phyloP scores from a whole-genome alignment of 2,888 invertebrate species.

The Gymnoscelis rufifasciata region DNA sequence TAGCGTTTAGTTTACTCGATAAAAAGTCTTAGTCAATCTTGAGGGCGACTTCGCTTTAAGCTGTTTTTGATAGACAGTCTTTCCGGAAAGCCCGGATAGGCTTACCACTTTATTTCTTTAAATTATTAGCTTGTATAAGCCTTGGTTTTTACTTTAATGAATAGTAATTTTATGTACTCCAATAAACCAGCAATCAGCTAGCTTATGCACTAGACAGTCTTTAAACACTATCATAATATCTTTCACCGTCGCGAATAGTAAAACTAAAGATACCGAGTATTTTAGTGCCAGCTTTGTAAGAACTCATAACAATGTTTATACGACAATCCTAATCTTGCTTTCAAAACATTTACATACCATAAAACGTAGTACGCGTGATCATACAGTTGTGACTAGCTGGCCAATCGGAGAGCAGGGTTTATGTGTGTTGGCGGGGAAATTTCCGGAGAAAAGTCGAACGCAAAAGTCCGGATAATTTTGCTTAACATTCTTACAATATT shows the following conservation, averaged over 20 bases:
- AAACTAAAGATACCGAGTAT: conserved; percentile 9
- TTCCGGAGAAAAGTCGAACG: background rate
- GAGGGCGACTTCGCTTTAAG: background rate
- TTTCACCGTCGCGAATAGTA: background rate
- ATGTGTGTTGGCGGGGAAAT: conserved; percentile 7
- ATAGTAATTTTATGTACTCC: too few relatives aligned
- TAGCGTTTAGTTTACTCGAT: background rate
- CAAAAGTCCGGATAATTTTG: background rate
- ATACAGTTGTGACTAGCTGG: conserved; percentile 18
- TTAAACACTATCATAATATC: background rate
- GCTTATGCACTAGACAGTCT: background rate
- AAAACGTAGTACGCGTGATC: conserved; percentile 19
- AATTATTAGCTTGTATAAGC: too few relatives aligned
- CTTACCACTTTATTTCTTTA: too few relatives aligned
- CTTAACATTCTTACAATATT: background rate
- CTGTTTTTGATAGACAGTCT: too few relatives aligned
- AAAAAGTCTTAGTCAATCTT: background rate
- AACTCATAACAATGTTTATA: conserved; percentile 17
- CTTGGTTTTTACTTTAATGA: too few relatives aligned
- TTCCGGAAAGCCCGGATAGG: too few relatives aligned
- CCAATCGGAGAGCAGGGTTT: conserved; percentile 14
- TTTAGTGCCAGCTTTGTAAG: conserved; percentile 21
- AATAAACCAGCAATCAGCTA: background rate
- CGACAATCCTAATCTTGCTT: conserved; percentile 17
- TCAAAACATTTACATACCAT: conserved; percentile 24